These are phyloP conservation scores for Acomys russatus DNA, from an alignment of 2,797 vertebrate species.

Conservation along the genomic window DNA sequence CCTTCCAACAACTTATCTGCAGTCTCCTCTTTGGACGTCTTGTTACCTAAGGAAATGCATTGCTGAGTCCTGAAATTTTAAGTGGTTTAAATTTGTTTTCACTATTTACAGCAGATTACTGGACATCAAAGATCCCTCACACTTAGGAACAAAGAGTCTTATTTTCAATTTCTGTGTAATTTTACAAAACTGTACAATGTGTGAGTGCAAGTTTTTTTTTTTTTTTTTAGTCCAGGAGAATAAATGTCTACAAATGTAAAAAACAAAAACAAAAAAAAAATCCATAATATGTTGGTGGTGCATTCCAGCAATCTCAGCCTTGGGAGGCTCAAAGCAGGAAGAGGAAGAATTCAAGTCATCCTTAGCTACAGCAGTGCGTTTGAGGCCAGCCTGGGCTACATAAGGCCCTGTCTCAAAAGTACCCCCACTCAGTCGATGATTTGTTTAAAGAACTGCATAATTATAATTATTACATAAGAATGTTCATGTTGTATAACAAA, in stretches of 20 bases:
- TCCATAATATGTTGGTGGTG: not conserved
- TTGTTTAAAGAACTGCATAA: not conserved
- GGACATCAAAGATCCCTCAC: constrained; percentile 91
- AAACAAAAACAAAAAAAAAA: not conserved
- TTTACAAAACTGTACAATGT: constrained; percentile 93
- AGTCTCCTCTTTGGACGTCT: constrained; percentile 83
- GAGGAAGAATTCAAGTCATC: not conserved
- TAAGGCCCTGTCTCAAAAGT: not conserved
- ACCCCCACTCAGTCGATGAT: not conserved
- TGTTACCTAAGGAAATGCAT: constrained; percentile 87
- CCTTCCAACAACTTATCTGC: constrained; percentile 79
- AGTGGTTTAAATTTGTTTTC: constrained; percentile 91
- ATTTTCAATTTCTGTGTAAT: constrained; percentile 91
- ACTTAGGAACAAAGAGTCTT: constrained; percentile 92
- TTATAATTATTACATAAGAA: not conserved
- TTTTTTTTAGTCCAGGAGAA: constrained; percentile 91
- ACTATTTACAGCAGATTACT: constrained; percentile 91
- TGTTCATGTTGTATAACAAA: not conserved
- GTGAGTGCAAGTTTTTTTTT: constrained; percentile 93
- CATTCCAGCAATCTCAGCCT: not conserved
- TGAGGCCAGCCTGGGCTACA: not conserved
- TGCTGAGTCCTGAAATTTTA: constrained; percentile 92
- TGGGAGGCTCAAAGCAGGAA: not conserved
- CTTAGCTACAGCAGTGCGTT: not conserved
- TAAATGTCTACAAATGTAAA: constrained; percentile 97